Evolutionary conservation across 1,140 invertebrate species (phyloP), one percentile per base, ranked within the genome.

Genomic region (Centruroides sculpturatus): DNA sequence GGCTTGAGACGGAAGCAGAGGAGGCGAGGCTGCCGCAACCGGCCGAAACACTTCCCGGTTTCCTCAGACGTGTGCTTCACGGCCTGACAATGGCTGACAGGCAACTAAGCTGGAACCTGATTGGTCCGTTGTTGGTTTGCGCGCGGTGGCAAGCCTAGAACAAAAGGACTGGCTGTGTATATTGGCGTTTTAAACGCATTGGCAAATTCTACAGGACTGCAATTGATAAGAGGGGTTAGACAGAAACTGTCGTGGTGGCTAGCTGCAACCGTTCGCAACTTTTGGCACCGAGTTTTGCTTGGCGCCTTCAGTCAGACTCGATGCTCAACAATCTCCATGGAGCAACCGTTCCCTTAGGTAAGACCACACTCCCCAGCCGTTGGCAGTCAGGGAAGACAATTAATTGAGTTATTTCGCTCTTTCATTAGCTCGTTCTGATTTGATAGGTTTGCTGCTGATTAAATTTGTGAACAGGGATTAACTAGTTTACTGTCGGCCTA

Each of bases 391-490:
- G 53, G 53, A 55, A 59, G 55, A 62, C 62, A 64, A 64, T 64
- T 64, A 64, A 64, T 64, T 64, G 62, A 64, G 62, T 64, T 64
- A 64, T 64, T 64, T 60, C 59, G 50, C 55, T 56, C 62, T 60
- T 61, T 65, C 64, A 65, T 65, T 65, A 63, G 61, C 57, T 49
- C 48, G 59, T 61, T 54, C 63, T 60, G 55, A 59, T 65, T 65
- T 67, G 66, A 67, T 67, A 67, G 66, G 66, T 67, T 63, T 59
- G 61, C 55, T 47, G 52, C 58, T 65, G 66, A 67, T 67, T 67
- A 65, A 67, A 67, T 67, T 67, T 65, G 66, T 61, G 66, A 67
- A 67, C 62, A 56, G 60, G 65, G 66, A 67, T 67, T 67, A 67
- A 63, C 60, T 60, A 59, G 58, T 59, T 61, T 62, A 50, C 49